A percentile compares a stretch with the other conserved stretches of the same genome.
Evolutionary conservation across 2,888 invertebrate species (phyloP).

Genomic region (Xanthorhoe designata): DNA sequence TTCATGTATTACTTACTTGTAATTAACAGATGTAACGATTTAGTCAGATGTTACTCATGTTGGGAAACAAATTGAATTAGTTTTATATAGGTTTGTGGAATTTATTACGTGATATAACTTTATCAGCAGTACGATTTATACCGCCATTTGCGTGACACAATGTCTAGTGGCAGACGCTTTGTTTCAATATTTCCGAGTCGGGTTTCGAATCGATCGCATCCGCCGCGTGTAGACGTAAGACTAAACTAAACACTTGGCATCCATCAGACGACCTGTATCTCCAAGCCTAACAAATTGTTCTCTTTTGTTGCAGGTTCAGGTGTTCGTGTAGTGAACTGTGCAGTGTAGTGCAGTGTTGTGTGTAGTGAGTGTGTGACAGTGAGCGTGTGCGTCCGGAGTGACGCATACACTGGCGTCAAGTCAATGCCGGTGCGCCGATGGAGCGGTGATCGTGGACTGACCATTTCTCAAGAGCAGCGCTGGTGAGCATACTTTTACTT

Average conservation of each 20-base stretch:
- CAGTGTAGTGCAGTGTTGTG: conserved; percentile 47
- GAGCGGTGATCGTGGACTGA: conserved; percentile 83
- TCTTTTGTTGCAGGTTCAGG: conserved; percentile 70
- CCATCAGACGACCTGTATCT: conserved; percentile 28
- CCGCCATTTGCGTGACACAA: conserved; percentile 22
- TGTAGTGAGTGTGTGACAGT: conserved; percentile 51
- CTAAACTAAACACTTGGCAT: conserved; percentile 30
- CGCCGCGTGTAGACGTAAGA: conserved; percentile 31
- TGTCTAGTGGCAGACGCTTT: conserved; percentile 23
- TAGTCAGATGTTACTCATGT: too few species aligned
- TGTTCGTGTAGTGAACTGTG: conserved; percentile 47
- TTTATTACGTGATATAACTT: conserved; percentile 22
- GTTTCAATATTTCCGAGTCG: conserved; percentile 28
- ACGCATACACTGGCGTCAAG: conserved; percentile 74
- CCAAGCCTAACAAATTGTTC: conserved; percentile 45
- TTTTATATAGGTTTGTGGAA: conserved; percentile 14
- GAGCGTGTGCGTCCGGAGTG: conserved; percentile 66
- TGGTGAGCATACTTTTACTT: conserved; percentile 62
- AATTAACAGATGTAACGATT: too few species aligned
- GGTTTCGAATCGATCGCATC: conserved; percentile 31
- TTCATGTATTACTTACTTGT: too few species aligned
- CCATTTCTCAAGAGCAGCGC: conserved; percentile 80
- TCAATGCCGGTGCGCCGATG: conserved; percentile 83
- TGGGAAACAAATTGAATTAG: too few species aligned
- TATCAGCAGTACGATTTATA: conserved; percentile 19